These are phyloP conservation scores for Euglossa dilemma DNA, from an alignment of 1,140 invertebrate genomes.

Conservation along the genomic window DNA sequence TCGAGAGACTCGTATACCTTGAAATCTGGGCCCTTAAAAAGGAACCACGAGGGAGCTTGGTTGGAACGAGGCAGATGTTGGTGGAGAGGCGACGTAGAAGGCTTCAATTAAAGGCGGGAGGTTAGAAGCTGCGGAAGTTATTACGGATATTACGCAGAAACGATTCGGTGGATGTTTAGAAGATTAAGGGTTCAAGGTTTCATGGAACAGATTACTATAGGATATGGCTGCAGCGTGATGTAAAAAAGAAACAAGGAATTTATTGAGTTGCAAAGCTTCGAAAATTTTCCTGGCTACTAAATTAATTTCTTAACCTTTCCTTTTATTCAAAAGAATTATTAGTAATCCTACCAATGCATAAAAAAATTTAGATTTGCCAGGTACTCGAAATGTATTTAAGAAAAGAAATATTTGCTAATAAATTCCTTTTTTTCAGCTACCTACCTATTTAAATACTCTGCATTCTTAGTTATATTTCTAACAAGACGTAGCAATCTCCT, in stretches of 20 bases:
- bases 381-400: no score
- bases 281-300: no score
- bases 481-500: no score
- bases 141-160: conserved; percentile 5
- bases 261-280: background rate
- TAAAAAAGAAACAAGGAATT: background rate
- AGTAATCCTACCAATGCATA: no score
- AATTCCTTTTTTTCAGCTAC: no score
- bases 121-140: conserved; percentile 8
- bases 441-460: no score
- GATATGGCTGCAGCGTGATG: background rate
- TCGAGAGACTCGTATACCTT: background rate
- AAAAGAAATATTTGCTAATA: no score
- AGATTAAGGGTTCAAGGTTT: background rate
- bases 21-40: conserved; percentile 1
- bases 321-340: no score
- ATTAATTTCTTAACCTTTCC: no score
- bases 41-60: background rate
- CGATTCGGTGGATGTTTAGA: background rate
- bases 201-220: background rate
- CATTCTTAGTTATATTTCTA: no score
- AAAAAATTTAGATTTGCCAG: no score
- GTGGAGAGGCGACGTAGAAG: conserved; percentile 1
- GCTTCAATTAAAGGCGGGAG: conserved; percentile 14
- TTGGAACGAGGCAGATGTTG: conserved; percentile 23